Conservation (phyloP, 2,797 vertebrate genomes). For the Mareca strepera region DNA sequence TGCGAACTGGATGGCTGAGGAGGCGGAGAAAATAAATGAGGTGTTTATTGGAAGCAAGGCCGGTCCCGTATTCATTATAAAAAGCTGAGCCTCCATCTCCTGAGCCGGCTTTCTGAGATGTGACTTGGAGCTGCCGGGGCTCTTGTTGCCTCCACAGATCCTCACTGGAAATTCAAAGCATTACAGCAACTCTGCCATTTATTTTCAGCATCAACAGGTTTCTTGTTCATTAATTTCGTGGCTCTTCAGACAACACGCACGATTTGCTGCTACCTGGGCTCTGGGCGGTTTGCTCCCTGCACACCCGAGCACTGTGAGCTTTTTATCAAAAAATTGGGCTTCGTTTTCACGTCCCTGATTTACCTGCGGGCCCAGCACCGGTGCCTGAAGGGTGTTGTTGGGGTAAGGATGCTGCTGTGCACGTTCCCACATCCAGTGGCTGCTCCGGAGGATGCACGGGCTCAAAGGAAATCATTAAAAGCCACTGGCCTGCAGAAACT, state of each 20-base stretch:
- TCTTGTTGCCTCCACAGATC: constrained; percentile 16
- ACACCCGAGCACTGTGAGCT: neutral
- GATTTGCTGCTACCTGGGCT: constrained; percentile 50
- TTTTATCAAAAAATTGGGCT: constrained; percentile 41
- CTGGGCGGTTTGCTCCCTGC: constrained; percentile 12
- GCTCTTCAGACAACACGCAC: constrained; percentile 39
- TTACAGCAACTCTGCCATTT: constrained; percentile 15
- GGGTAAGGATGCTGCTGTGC: constrained; percentile 64
- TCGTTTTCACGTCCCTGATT: constrained; percentile 56
- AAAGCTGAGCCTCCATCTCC: neutral
- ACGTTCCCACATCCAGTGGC: constrained; percentile 68
- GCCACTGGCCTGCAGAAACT: constrained; percentile 63
- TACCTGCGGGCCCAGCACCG: constrained; percentile 17
- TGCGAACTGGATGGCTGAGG: constrained; percentile 70
- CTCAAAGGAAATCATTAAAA: constrained; percentile 73
- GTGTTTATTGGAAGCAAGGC: constrained; percentile 51
- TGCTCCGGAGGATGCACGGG: constrained; percentile 57
- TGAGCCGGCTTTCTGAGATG: neutral
- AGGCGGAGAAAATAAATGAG: constrained; percentile 77
- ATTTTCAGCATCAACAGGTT: constrained; percentile 63
- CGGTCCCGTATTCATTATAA: constrained; percentile 40
- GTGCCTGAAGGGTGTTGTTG: constrained; percentile 65
- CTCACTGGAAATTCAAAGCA: constrained; percentile 42
- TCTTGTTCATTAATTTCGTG: constrained; percentile 63
- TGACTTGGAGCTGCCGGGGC: constrained; percentile 6